Percentiles rank a stretch among this genome's conserved stretches.
phyloP scores from a whole-genome alignment of 2,797 vertebrate genomes.

The Ibycter americanus region DNA sequence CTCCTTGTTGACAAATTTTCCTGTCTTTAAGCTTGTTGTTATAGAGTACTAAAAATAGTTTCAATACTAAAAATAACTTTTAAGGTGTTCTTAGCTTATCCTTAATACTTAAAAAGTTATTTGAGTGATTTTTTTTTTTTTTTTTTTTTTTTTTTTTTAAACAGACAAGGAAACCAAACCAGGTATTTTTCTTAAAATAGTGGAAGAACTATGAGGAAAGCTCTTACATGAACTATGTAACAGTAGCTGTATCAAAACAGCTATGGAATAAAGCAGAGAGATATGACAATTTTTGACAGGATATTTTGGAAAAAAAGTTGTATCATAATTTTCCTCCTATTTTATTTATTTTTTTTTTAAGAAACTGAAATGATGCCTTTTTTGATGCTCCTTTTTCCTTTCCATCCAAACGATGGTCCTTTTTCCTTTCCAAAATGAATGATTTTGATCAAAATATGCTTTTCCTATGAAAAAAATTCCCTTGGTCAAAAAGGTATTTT shows the following conservation, averaged over 20 bases:
- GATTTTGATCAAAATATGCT: not conserved
- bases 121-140: not conserved
- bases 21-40: not conserved
- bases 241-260: not conserved
- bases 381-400: not conserved
- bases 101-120: not conserved
- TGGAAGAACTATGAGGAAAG: not conserved
- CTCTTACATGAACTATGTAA: not conserved
- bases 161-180: fast-evolving
- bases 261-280: not conserved
- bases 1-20: not conserved
- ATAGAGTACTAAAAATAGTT: not conserved
- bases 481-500: not conserved
- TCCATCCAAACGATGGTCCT: too few species aligned
- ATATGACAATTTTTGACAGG: not conserved
- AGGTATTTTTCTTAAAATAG: not conserved
- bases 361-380: not conserved
- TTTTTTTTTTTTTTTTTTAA: not conserved
- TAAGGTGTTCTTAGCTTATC: not conserved
- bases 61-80: not conserved
- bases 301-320: not conserved
- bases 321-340: not conserved
- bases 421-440: not conserved
- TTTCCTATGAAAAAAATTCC: not conserved
- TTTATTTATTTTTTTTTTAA: not conserved